Evolutionary conservation across 1,140 invertebrate genomes (phyloP).

Genomic region (Marisa cornuarietis): DNA sequence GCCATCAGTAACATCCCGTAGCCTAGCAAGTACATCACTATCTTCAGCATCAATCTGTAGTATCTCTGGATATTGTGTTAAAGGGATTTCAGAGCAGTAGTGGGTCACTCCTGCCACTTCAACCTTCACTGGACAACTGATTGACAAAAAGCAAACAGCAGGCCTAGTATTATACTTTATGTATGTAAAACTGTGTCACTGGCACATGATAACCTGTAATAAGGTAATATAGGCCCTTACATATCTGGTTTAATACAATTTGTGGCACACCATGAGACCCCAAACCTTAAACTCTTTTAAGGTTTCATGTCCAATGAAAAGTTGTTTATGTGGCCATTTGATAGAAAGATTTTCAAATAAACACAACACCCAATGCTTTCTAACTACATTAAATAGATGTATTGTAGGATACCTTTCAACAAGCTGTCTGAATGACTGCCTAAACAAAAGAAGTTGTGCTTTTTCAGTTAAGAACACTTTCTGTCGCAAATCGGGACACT

Average conservation of each 20-base stretch:
- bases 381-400: background rate
- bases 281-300: too few relatives aligned
- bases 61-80: slow-evolving; percentile 12
- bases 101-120: slow-evolving; percentile 8
- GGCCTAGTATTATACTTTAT: too few relatives aligned
- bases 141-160: background rate
- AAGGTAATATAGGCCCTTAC: too few relatives aligned
- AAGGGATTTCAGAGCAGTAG: slow-evolving; percentile 16
- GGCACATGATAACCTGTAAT: too few relatives aligned
- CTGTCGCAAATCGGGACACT: slow-evolving; percentile 2
- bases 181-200: too few relatives aligned
- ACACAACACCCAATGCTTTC: background rate
- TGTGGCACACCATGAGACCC: too few relatives aligned
- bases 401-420: background rate
- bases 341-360: background rate
- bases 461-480: background rate
- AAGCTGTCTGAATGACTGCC: slow-evolving; percentile 2
- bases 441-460: background rate
- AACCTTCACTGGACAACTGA: slow-evolving; percentile 6
- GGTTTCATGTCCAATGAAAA: too few relatives aligned
- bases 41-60: background rate
- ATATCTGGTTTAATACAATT: too few relatives aligned
- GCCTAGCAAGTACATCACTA: background rate
- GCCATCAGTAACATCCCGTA: background rate
- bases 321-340: too few relatives aligned